Conservation (phyloP, 64 coral and sea anemone genomes). For the Pocillopora verrucosa region DNA sequence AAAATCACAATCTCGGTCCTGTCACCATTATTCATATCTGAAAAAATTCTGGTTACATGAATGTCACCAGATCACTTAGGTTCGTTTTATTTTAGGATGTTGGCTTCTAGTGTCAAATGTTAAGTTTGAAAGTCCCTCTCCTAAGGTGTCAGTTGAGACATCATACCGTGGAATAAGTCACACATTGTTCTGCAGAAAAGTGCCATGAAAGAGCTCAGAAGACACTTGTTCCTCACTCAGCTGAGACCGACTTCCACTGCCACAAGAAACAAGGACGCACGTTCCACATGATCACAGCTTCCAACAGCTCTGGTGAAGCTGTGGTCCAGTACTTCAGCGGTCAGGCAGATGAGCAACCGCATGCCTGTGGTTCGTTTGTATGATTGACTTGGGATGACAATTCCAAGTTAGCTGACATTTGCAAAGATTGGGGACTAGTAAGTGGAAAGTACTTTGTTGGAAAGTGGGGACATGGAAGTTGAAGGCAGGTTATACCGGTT, state of each 20-base stretch:
- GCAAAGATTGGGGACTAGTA: too few species aligned
- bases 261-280: background rate
- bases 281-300: constrained; percentile 19
- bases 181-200: background rate
- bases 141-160: background rate
- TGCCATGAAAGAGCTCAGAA: background rate
- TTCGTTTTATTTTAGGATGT: background rate
- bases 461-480: too few species aligned
- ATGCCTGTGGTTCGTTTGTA: too few species aligned
- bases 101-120: background rate
- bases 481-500: too few species aligned
- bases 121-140: too few species aligned
- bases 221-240: background rate
- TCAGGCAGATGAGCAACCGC: too few species aligned
- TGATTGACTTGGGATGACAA: too few species aligned
- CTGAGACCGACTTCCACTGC: background rate
- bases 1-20: too few species aligned
- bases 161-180: background rate
- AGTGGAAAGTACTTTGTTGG: too few species aligned
- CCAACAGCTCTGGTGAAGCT: background rate
- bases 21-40: too few species aligned
- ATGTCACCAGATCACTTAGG: background rate
- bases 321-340: background rate
- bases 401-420: too few species aligned
- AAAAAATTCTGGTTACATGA: too few species aligned